A percentile compares a stretch with the other conserved stretches of the same genome.
Conservation (phyloP, 2,888 invertebrate species). For the Aspidiotus rigidus region DNA sequence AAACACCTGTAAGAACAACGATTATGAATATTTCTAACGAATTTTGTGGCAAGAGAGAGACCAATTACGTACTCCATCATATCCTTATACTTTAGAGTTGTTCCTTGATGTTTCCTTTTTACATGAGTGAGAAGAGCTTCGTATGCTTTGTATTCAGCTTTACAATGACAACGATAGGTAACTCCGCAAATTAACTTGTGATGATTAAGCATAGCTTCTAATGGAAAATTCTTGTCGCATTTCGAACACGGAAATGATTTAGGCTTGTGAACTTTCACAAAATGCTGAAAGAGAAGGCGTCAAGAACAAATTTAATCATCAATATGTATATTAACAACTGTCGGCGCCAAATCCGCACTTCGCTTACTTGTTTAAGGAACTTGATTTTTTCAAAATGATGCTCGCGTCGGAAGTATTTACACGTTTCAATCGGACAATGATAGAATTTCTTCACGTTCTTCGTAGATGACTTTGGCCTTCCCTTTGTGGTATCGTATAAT, state of each 20-base stretch:
- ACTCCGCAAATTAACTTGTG: conserved; percentile 34
- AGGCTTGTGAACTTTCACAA: conserved; percentile 34
- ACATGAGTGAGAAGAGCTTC: conserved; percentile 33
- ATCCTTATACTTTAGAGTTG: conserved; percentile 17
- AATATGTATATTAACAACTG: background rate
- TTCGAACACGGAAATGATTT: conserved; percentile 33
- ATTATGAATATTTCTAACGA: background rate
- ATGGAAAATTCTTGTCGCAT: conserved; percentile 33
- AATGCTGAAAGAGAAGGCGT: conserved; percentile 28
- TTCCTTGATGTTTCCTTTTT: conserved; percentile 20
- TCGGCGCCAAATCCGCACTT: background rate
- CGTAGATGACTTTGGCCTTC: conserved; percentile 15
- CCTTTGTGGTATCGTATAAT: conserved; percentile 9
- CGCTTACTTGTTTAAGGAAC: conserved; percentile 18
- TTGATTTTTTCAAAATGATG: conserved; percentile 20
- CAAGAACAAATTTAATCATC: background rate
- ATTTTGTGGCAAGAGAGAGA: background rate
- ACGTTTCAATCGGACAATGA: conserved; percentile 24
- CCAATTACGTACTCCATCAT: conserved; percentile 19
- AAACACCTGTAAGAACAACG: conserved; percentile 4
- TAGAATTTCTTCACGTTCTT: conserved; percentile 26
- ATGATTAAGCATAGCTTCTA: conserved; percentile 30
- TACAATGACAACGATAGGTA: conserved; percentile 34
- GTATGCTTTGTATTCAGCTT: conserved; percentile 32
- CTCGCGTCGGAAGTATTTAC: conserved; percentile 19